Conservation (phyloP, 2,888 invertebrate genomes). For the Eupeodes luniger region DNA sequence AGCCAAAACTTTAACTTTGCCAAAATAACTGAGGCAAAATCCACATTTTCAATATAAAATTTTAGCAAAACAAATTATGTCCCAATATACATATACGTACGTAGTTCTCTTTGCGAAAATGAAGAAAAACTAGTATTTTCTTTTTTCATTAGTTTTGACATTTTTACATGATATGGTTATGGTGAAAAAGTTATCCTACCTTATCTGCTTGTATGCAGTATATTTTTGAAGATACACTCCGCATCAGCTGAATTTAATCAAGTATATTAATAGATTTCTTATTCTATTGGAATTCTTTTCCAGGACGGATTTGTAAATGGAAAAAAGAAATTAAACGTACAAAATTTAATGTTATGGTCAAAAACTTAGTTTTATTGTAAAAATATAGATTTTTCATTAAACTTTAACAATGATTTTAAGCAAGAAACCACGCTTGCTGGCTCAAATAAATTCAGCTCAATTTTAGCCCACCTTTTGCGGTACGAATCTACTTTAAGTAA, state of each 20-base stretch:
- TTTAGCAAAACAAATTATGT: background rate
- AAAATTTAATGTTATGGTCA: too few relatives aligned
- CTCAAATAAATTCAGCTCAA: too few relatives aligned
- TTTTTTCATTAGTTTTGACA: background rate
- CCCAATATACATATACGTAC: background rate
- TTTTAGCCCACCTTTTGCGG: too few relatives aligned
- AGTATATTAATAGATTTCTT: too few relatives aligned
- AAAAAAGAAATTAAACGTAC: too few relatives aligned
- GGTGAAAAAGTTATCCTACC: background rate
- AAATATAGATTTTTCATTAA: too few relatives aligned
- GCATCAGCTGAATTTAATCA: background rate
- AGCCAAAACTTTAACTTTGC: background rate
- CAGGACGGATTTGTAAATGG: too few relatives aligned
- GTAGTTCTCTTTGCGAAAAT: background rate
- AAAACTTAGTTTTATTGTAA: too few relatives aligned
- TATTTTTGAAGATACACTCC: background rate
- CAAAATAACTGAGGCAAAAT: background rate
- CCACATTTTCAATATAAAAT: constrained; percentile 16
- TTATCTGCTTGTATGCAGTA: background rate
- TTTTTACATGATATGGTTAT: constrained; percentile 7
- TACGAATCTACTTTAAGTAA: too few relatives aligned
- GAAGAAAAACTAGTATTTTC: background rate
- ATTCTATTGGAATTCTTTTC: too few relatives aligned
- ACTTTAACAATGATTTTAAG: too few relatives aligned
- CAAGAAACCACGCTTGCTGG: too few relatives aligned